A percentile compares a stretch with the other conserved stretches of the same genome.
Evolutionary conservation across 2,797 vertebrate species (phyloP).

Genomic region (Okamejei kenojei): DNA sequence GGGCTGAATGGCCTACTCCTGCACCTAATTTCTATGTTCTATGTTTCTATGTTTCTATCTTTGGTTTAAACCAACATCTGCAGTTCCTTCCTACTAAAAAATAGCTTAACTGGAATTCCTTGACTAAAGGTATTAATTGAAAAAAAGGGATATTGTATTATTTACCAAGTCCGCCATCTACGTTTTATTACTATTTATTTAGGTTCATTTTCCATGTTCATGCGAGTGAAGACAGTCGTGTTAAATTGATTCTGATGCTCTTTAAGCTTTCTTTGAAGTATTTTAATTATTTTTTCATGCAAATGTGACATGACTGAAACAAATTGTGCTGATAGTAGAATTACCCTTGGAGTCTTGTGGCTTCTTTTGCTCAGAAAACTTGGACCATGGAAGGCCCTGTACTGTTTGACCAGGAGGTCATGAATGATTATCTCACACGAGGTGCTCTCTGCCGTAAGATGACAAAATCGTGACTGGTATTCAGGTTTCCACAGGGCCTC

Average conservation of each 20-base stretch:
- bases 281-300: constrained; percentile 24
- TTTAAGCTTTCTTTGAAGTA: not conserved
- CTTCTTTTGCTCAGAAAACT: not conserved
- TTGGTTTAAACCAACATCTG: too few relatives aligned
- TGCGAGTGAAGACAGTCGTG: not conserved
- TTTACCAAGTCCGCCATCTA: not conserved
- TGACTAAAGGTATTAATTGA: not conserved
- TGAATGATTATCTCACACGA: not conserved
- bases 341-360: not conserved
- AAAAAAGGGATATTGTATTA: not conserved
- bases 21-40: too few relatives aligned
- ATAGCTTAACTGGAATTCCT: too few relatives aligned
- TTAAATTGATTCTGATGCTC: constrained; percentile 5
- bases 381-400: too few relatives aligned
- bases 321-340: not conserved
- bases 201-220: not conserved
- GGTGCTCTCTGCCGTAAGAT: not conserved
- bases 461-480: not conserved
- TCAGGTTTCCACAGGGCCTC: not conserved
- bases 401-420: not conserved
- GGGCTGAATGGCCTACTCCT: too few relatives aligned
- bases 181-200: not conserved
- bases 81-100: too few relatives aligned
- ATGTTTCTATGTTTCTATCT: too few relatives aligned
- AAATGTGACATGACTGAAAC: not conserved